Evolutionary conservation across 2,888 invertebrate genomes (phyloP).

Genomic region (Athrips mouffetella): DNA sequence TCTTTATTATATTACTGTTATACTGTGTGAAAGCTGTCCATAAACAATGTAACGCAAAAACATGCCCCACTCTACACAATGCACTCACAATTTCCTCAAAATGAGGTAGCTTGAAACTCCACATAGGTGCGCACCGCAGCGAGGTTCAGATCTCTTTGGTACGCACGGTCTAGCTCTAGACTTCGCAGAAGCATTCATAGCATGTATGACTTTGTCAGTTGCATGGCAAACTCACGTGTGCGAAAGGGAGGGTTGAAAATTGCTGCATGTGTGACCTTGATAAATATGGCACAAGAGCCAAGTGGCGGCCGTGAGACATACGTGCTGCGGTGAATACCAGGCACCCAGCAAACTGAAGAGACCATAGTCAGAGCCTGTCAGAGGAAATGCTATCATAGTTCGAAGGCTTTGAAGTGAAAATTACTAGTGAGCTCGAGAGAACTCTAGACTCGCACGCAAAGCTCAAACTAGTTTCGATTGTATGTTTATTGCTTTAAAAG

Average conservation of each 20-base stretch:
- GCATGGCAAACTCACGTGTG: constrained; percentile 28
- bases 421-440: background rate
- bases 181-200: constrained; percentile 31
- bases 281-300: constrained; percentile 56
- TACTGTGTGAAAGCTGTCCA: background rate
- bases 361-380: background rate
- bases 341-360: constrained; percentile 41
- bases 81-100: constrained; percentile 40
- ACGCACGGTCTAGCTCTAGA: too few relatives aligned
- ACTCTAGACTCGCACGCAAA: background rate
- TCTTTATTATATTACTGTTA: background rate
- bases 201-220: constrained; percentile 41
- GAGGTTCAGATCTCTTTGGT: too few relatives aligned
- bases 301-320: constrained; percentile 45
- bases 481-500: too few relatives aligned
- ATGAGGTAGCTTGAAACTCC: constrained; percentile 47
- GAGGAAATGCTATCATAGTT: constrained; percentile 27
- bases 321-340: constrained; percentile 64
- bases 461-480: background rate
- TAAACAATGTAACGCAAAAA: constrained; percentile 1
- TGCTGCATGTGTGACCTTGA: constrained; percentile 67
- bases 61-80: background rate
- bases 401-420: constrained; percentile 16
- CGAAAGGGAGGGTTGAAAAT: constrained; percentile 41
- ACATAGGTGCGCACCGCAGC: constrained; percentile 32